Conservation (phyloP, 2,113 vertebrate genomes). For the Crocuta crocuta region DNA sequence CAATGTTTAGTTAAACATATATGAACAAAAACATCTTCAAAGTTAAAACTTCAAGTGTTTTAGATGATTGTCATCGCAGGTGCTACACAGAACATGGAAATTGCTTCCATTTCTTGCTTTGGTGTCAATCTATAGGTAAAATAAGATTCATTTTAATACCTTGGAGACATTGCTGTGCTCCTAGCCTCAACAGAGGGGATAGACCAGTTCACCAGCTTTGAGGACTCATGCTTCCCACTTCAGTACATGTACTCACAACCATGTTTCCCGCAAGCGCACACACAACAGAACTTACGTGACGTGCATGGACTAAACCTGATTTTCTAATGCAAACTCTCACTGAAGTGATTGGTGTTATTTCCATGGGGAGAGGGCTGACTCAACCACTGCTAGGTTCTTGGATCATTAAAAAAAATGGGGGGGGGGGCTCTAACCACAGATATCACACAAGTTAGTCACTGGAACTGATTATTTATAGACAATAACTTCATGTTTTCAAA, state of each 20-base stretch:
- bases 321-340: constrained; percentile 57
- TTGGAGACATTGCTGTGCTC: constrained; percentile 73
- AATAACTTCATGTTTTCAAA: constrained; percentile 45
- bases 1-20: constrained; percentile 79
- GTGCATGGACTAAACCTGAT: constrained; percentile 45
- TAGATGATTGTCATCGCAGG: constrained; percentile 80
- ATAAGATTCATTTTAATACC: constrained; percentile 81
- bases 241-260: constrained; percentile 65
- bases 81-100: constrained; percentile 79
- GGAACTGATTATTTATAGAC: constrained; percentile 27
- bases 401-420: not conserved
- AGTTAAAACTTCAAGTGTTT: constrained; percentile 52
- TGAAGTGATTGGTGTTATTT: constrained; percentile 45
- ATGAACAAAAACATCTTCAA: constrained; percentile 76
- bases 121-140: constrained; percentile 85
- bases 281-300: constrained; percentile 55
- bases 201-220: constrained; percentile 76
- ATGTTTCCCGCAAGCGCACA: constrained; percentile 66
- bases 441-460: not conserved
- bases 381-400: not conserved
- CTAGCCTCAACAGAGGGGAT: constrained; percentile 76
- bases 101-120: constrained; percentile 81
- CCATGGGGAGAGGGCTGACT: constrained; percentile 49
- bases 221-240: constrained; percentile 74
- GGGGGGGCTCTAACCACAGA: not conserved